Base-by-base conservation (phyloP, 2,888 invertebrate genomes). In the Erynnis tages region DNA sequence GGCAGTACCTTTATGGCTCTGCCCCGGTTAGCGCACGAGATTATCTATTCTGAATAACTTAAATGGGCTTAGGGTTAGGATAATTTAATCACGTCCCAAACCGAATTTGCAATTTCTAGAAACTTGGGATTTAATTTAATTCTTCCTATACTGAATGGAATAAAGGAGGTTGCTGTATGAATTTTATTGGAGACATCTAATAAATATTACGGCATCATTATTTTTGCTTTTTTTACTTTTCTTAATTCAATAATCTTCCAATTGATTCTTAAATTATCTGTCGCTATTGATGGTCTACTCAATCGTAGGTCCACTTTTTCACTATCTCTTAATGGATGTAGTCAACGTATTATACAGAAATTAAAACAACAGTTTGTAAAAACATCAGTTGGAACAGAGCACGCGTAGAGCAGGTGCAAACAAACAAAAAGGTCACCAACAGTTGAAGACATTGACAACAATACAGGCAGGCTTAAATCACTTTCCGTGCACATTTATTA, bases 11-110 rank as follows among this genome's bases (percentile, higher is more conserved):
- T 41, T 41, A 32, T 23, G 49, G 41, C 34, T 32, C 29, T 25
- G 25, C 41, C 41, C 32, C 27, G 21, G 41, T 49, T 49, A 35
- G 17, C 32, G 19, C 48, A 17, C 30, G 25, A 41, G 49, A 41
- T 49, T 41, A 49, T 49, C 49, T 49, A 27, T 49, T 41, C 41
- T 25, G 49, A 49, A 50, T 43, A 43, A 32, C 49, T 50, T 43
- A 50, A 43, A 50, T 27, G 34, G 49, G 13, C 35, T 37, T 23
- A 27, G 47, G 27, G 47, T 34, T 19, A 27, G 27, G 23, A 10
- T 16, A 43, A 41, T 50, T 50, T 25, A 25, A 16, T 35, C 27
- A 27, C 14, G 16, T 19, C 34, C 35, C 35, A 4, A 35, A 35
- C 10, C 23, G 34, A 49, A 41, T 34, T 27, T 43, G 3, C 8